Base-by-base conservation (phyloP, 2,888 invertebrate genomes). In the Portevinia maculata region DNA sequence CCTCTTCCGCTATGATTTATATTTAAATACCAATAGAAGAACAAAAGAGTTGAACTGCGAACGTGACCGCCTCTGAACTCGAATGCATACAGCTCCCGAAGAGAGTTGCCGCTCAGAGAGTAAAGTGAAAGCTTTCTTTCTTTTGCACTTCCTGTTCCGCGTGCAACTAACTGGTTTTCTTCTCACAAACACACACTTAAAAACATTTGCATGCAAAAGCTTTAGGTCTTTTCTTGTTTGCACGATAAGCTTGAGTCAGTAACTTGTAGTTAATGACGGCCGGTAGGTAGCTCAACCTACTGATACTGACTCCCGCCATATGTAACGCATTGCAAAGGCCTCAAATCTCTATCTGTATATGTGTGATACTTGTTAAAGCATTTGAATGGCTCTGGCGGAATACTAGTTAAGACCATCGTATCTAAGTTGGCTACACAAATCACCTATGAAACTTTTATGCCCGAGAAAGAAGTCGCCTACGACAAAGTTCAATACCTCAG, bases 41-140 rank as follows among this genome's bases (percentile, higher is more conserved):
- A 74, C 74, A 52, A 81, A 81, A 81, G 75, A 81, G 75, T 64
- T 81, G 69, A 50, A 1, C 6, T 32, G 30, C 69, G 34, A 81
- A 75, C 79, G 62, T 21, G 60, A 39, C 41, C 32, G 17, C 28
- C 11, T 41, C 30, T 21, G 41, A 41, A 48, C 34, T 44, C 11
- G 7, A 13, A n/a, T 11, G 17, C 19, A 24, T 9, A 48, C 9
- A 21, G 24, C 5, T 24, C 2, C 48, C 15, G 7, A 28, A 60
- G 39, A 79, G 34, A n/a, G 15, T 15, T 15, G 6, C 39, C 19
- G 19, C 21, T 17, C 53, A 55, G 55, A 46, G 57, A 71, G 34
- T 9, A 9, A 39, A 52, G 70, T 81, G 76, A 76, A 59, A 81
- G 76, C 76, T 81, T 81, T 75, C 59, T 24, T 28, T 41, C n/a